Percentiles rank a stretch among this genome's conserved stretches.
phyloP scores from a whole-genome alignment of 2,113 vertebrate genomes.

The Cryptotis parvus region DNA sequence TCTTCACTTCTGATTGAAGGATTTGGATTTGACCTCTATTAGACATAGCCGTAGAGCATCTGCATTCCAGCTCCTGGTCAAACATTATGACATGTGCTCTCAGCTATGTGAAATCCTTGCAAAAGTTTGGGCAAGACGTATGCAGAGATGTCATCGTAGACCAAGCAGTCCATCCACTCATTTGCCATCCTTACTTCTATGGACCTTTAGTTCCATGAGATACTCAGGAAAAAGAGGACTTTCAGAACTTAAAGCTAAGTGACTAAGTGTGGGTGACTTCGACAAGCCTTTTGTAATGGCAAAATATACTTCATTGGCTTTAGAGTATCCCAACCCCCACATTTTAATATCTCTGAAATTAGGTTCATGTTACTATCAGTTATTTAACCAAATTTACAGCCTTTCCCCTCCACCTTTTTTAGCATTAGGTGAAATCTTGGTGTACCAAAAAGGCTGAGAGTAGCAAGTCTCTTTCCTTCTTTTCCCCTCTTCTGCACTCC shows the following conservation, averaged over 20 bases:
- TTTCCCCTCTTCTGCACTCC: too few species aligned
- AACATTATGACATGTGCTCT: background rate
- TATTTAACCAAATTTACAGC: background rate
- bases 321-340: background rate
- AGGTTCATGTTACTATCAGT: background rate
- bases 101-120: background rate
- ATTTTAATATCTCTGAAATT: background rate
- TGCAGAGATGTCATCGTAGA: background rate
- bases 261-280: background rate
- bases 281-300: background rate
- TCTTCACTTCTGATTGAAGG: background rate
- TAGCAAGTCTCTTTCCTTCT: too few species aligned
- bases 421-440: background rate
- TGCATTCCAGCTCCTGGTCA: background rate
- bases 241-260: background rate
- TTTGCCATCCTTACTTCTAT: background rate
- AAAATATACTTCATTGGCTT: background rate
- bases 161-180: background rate
- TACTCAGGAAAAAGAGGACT: background rate
- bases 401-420: background rate
- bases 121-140: background rate
- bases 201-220: background rate
- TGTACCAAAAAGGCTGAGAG: too few species aligned
- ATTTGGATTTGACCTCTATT: background rate
- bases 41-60: background rate